A percentile compares a stretch with the other conserved stretches of the same genome.
Conservation (phyloP, 1,140 invertebrate species). For the Parapsyche elsis region DNA sequence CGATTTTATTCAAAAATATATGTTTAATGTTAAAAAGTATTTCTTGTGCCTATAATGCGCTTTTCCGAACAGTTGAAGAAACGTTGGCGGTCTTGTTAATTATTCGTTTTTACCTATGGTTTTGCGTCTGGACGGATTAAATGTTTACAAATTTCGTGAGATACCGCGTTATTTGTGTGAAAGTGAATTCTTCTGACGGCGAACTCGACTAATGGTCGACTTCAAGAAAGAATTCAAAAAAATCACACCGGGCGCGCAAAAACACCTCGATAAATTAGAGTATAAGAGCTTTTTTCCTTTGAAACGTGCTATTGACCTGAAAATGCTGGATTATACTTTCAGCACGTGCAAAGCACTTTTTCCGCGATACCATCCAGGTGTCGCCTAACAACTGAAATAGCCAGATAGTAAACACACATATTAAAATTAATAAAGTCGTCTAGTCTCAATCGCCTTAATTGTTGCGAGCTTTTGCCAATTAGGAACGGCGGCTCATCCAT, state of each 20-base stretch:
- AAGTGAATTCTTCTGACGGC: constrained; percentile 46
- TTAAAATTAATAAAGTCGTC: background rate
- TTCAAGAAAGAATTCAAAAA: constrained; percentile 40
- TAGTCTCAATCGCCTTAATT: background rate
- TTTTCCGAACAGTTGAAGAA: constrained; percentile 1
- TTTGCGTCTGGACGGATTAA: constrained; percentile 15
- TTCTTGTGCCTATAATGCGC: too few relatives aligned
- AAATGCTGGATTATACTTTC: constrained; percentile 14
- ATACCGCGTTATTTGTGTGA: constrained; percentile 47
- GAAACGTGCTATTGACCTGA: constrained; percentile 37
- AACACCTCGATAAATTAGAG: constrained; percentile 52
- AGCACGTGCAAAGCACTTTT: too few relatives aligned
- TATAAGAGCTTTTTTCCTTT: constrained; percentile 33
- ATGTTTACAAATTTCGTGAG: constrained; percentile 50
- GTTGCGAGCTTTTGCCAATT: constrained; percentile 7
- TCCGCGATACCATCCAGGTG: background rate
- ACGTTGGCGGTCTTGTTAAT: background rate
- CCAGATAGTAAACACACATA: background rate
- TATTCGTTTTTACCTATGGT: constrained; percentile 35
- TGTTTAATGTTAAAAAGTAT: too few relatives aligned
- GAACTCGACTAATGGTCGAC: constrained; percentile 43
- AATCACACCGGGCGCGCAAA: constrained; percentile 38
- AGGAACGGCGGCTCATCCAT: constrained; percentile 4
- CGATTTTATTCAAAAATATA: too few relatives aligned
- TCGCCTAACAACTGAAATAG: background rate